Conservation (phyloP, 1,140 invertebrate genomes). For the Eurosta solidaginis region DNA sequence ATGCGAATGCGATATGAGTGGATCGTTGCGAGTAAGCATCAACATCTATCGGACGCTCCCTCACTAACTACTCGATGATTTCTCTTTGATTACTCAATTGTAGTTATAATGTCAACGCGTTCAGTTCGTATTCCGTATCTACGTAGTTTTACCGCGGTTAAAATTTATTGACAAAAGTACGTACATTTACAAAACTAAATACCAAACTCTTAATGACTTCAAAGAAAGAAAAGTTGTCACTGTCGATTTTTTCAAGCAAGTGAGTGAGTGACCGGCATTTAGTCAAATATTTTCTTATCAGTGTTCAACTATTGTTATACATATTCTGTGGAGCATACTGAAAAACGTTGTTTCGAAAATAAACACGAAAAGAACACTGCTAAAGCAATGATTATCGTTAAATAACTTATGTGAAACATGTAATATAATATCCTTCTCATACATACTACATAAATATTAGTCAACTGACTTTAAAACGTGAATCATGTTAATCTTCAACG, state of each 20-base stretch:
- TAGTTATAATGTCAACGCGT: conserved; percentile 3
- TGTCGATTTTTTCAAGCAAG: neutral
- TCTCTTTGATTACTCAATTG: conserved; percentile 2
- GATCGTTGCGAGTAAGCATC: neutral
- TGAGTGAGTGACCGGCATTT: neutral
- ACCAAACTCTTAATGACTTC: neutral
- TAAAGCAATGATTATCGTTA: too few species aligned
- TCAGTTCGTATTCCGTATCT: neutral
- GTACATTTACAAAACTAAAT: neutral
- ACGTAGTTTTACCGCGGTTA: neutral
- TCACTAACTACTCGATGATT: neutral
- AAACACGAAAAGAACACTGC: neutral
- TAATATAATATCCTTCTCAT: too few species aligned
- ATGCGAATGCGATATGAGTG: neutral
- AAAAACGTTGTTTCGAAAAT: neutral
- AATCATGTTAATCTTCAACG: neutral
- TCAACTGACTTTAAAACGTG: neutral
- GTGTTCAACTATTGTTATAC: neutral
- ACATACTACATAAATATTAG: neutral
- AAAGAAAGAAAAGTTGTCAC: neutral
- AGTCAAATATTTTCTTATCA: neutral
- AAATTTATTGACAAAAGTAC: neutral
- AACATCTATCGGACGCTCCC: neutral
- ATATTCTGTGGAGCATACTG: neutral
- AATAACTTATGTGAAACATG: too few species aligned